Conservation (phyloP, 2,888 invertebrate genomes). For the Thymelicus sylvestris region DNA sequence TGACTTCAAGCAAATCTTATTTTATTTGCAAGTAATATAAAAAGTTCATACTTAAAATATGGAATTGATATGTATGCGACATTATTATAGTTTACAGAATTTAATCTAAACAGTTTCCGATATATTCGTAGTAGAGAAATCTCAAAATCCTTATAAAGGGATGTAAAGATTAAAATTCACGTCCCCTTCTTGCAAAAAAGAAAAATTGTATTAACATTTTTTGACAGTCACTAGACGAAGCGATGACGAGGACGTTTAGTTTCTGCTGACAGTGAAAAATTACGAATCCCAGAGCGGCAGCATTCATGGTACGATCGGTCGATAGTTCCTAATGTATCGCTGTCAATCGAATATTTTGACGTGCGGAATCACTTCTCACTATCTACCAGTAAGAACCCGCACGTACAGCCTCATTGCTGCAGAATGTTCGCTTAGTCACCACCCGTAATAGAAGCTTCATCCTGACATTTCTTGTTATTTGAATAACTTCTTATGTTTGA, state of each 20-base stretch:
- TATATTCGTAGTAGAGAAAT: too few relatives aligned
- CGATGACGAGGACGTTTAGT: conserved; percentile 78
- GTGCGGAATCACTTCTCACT: conserved; percentile 72
- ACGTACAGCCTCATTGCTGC: conserved; percentile 50
- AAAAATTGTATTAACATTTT: conserved; percentile 78
- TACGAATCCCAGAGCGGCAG: conserved; percentile 64
- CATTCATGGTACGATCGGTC: conserved; percentile 68
- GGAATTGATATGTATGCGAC: conserved; percentile 45
- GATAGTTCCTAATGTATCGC: conserved; percentile 81
- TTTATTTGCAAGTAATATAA: conserved; percentile 54
- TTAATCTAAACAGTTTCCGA: too few relatives aligned
- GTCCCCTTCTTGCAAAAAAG: conserved; percentile 56
- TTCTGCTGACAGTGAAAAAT: conserved; percentile 81
- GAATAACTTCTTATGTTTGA: conserved; percentile 53
- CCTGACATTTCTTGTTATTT: conserved; percentile 57
- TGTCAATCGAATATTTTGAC: conserved; percentile 81
- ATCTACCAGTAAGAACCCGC: conserved; percentile 53
- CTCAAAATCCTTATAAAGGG: conserved; percentile 17
- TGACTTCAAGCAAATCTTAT: too few relatives aligned
- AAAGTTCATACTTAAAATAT: conserved; percentile 47
- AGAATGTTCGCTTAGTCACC: conserved; percentile 67
- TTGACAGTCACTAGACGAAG: conserved; percentile 76
- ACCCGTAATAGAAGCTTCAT: conserved; percentile 61
- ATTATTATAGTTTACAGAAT: too few relatives aligned
- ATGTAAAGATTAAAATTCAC: conserved; percentile 55